A percentile compares a stretch with the other conserved stretches of the same genome.
phyloP scores from a whole-genome alignment of 1,140 invertebrate species.

The Physella acuta region DNA sequence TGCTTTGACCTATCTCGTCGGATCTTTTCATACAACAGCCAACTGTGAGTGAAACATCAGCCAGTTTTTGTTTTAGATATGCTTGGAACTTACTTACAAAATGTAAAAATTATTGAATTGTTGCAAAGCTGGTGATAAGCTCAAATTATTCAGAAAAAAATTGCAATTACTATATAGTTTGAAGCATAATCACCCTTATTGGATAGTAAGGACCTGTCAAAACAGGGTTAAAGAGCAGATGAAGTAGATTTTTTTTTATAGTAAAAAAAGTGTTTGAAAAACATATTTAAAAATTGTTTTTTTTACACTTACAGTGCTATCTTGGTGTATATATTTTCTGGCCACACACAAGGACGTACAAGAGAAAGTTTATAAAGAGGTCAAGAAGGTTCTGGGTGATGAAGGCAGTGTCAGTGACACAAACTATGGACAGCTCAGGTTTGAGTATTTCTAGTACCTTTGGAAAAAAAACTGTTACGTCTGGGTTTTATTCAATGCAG shows the following conservation, averaged over 20 bases:
- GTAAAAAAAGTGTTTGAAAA: not conserved
- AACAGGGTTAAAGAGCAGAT: too few species aligned
- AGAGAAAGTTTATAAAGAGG: conserved; percentile 49
- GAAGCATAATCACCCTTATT: too few species aligned
- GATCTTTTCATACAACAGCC: conserved; percentile 51
- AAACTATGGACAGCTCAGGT: conserved; percentile 40
- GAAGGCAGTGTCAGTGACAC: conserved; percentile 33
- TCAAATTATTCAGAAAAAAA: too few species aligned
- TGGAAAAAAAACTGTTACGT: too few species aligned
- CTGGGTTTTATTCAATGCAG: too few species aligned
- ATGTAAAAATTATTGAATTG: too few species aligned
- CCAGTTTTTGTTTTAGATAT: too few species aligned
- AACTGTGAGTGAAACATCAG: conserved; percentile 50
- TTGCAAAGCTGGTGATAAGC: too few species aligned
- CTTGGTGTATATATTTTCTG: conserved; percentile 55
- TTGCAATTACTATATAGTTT: too few species aligned
- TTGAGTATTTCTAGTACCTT: too few species aligned
- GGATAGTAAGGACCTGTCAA: too few species aligned
- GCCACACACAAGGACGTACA: conserved; percentile 51
- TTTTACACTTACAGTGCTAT: conserved; percentile 40
- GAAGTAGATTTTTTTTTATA: not conserved
- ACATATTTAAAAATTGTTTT: not conserved
- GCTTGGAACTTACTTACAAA: too few species aligned
- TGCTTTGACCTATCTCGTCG: conserved; percentile 35
- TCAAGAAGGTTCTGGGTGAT: conserved; percentile 37